Conservation (phyloP, 2,888 invertebrate genomes). For the Caenorhabditis afra region DNA sequence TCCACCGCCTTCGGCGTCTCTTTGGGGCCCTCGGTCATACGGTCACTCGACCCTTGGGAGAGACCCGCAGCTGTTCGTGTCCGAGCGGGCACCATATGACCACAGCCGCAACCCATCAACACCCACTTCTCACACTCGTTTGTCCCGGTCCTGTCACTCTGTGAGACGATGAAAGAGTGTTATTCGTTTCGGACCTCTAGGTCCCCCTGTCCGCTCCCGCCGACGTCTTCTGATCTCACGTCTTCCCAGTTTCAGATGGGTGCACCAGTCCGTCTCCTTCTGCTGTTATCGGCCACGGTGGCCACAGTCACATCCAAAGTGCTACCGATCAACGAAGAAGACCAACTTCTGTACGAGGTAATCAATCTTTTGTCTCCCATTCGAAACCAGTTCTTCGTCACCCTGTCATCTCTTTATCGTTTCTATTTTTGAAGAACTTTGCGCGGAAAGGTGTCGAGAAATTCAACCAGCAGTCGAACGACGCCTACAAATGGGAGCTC, state of each 20-base stretch:
- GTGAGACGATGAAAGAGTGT: conserved; percentile 4
- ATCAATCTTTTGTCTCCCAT: conserved; percentile 28
- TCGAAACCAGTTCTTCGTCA: conserved; percentile 29
- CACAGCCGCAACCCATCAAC: conserved; percentile 8
- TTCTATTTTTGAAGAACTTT: conserved; percentile 61
- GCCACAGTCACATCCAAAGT: conserved; percentile 34
- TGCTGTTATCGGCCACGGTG: neutral
- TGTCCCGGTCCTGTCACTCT: conserved; percentile 2
- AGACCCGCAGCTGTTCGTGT: conserved; percentile 15
- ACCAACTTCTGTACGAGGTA: conserved; percentile 55
- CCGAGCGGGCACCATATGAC: conserved; percentile 1
- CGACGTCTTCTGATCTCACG: neutral
- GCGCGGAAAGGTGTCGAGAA: conserved; percentile 67
- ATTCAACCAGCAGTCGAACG: conserved; percentile 71
- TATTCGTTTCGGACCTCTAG: no score
- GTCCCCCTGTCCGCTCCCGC: neutral
- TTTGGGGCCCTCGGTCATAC: conserved; percentile 24
- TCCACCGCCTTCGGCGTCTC: neutral
- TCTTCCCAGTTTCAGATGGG: conserved; percentile 26
- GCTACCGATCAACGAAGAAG: conserved; percentile 54
- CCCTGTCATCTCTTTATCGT: neutral
- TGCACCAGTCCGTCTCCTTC: conserved; percentile 11
- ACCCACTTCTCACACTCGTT: conserved; percentile 11
- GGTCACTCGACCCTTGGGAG: conserved; percentile 17
- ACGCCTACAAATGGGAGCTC: conserved; percentile 65